Percentiles rank a stretch among this genome's conserved stretches.
These are phyloP conservation scores for Jacana jacana DNA, from an alignment of 2,113 vertebrate species.

Conservation along the genomic window DNA sequence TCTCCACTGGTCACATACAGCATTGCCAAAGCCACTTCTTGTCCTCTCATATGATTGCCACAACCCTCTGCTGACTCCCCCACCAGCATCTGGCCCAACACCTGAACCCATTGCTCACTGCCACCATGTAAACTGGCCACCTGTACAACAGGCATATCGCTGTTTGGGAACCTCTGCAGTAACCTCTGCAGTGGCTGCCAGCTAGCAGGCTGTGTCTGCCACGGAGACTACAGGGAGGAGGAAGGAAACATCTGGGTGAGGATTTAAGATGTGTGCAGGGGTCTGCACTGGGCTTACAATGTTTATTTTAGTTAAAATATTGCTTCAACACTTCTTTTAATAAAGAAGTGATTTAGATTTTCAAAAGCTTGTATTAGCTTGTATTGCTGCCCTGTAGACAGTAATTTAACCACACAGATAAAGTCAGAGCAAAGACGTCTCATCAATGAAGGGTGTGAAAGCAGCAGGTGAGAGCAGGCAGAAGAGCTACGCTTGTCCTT, in stretches of 20 bases:
- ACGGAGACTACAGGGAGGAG: background rate
- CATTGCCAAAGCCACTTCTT: background rate
- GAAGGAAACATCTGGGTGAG: background rate
- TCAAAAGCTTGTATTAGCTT: too few relatives aligned
- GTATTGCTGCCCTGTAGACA: background rate
- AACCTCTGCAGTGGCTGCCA: background rate
- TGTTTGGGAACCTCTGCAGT: background rate
- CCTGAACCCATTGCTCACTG: fast-evolving
- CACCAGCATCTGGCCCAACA: background rate
- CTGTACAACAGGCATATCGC: background rate
- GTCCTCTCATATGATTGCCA: fast-evolving
- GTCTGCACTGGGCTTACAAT: background rate
- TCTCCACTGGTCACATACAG: background rate
- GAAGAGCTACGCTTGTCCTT: background rate
- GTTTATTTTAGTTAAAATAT: background rate
- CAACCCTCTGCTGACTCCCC: background rate
- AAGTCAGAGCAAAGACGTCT: background rate
- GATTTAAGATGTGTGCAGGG: background rate
- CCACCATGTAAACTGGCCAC: fast-evolving
- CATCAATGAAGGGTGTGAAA: background rate
- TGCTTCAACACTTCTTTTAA: background rate
- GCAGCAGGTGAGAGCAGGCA: background rate
- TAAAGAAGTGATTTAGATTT: background rate
- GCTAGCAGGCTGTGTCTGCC: background rate
- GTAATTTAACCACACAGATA: background rate